Base-by-base conservation (phyloP, 2,113 vertebrate species). In the Neopipo cinnamomea region DNA sequence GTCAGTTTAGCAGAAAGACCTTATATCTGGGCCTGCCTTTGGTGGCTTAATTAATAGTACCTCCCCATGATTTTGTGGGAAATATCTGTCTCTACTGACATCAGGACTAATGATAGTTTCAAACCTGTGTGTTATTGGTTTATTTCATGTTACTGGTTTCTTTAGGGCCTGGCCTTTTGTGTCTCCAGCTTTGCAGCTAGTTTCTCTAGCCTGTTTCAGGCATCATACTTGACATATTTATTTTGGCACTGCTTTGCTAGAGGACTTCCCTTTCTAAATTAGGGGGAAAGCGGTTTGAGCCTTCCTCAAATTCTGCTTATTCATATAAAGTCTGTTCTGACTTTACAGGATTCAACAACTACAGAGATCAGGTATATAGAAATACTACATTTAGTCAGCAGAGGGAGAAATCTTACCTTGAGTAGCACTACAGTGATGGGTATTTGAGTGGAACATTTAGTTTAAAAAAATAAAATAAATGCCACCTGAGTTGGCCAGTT, bases 331-430 rank as follows among this genome's bases (percentile, higher is more conserved):
- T 76, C 37, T 76, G 13, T 83, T 75, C n/a, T 41, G 44, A 61
- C 17, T 75, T 81, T 1, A 65, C 30, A 46, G 59, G 23, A 50
- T 65, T 56, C 4, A 11, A 41, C 14, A 70, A 35, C 58, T 79
- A 6, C 31, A 31, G 39, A 62, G 15, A 33, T 62, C 7, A 16
- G 20, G 9, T 70, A 11, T 62, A 23, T 14, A 83, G 78, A 94
- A 88, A 52, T 93, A 68, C 79, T 90, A 16, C 16, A 17, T 76
- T 76, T 88, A 83, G 92, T 88, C 88, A 86, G 75, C 85, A 94
- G 94, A 91, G 90, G 92, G 88, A 89, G 95, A 93, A 93, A 50
- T 95, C 62, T 56, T 91, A 33, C 85, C 12, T 85, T 82, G 67
- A 80, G n/a, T 46, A 91, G 39, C 22, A 21, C 19, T 61, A 10